These are phyloP conservation scores for Asteroscopus sphinx DNA, from an alignment of 2,888 invertebrate species.

Conservation along the genomic window DNA sequence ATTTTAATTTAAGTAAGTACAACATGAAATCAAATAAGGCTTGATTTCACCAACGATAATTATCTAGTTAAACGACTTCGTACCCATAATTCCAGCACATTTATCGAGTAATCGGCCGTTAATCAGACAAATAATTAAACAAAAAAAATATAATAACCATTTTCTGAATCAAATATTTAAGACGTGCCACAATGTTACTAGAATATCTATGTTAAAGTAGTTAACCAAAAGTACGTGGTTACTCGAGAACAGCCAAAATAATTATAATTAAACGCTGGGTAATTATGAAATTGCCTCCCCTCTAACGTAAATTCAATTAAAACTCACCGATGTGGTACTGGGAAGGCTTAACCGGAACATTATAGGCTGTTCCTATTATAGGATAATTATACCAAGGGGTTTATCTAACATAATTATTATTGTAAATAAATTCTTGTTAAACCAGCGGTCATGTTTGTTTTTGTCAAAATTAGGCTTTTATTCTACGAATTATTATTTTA, in stretches of 20 bases:
- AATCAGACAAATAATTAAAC: too few relatives aligned
- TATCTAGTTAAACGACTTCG: too few relatives aligned
- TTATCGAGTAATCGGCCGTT: too few relatives aligned
- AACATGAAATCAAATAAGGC: too few relatives aligned
- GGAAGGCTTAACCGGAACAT: conserved; percentile 12
- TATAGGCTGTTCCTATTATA: too few relatives aligned
- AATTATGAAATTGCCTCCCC: conserved; percentile 45
- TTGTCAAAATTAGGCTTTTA: background rate
- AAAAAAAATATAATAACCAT: too few relatives aligned
- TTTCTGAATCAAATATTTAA: too few relatives aligned
- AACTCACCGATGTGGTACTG: conserved; percentile 28
- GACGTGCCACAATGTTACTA: too few relatives aligned
- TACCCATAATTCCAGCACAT: too few relatives aligned
- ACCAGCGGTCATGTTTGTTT: background rate
- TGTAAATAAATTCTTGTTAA: conserved; percentile 1
- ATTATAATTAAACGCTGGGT: conserved; percentile 28
- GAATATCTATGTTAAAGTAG: background rate
- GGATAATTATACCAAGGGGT: conserved; percentile 20
- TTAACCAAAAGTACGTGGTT: background rate
- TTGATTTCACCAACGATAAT: too few relatives aligned
- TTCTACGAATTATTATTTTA: background rate
- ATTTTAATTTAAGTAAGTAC: too few relatives aligned
- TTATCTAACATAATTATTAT: conserved; percentile 4
- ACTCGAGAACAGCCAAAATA: conserved; percentile 14
- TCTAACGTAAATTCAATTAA: conserved; percentile 24